Evolutionary conservation across 2,113 vertebrate species (phyloP), one percentile per base, ranked within the genome.

Genomic region (Todiramphus chloris): DNA sequence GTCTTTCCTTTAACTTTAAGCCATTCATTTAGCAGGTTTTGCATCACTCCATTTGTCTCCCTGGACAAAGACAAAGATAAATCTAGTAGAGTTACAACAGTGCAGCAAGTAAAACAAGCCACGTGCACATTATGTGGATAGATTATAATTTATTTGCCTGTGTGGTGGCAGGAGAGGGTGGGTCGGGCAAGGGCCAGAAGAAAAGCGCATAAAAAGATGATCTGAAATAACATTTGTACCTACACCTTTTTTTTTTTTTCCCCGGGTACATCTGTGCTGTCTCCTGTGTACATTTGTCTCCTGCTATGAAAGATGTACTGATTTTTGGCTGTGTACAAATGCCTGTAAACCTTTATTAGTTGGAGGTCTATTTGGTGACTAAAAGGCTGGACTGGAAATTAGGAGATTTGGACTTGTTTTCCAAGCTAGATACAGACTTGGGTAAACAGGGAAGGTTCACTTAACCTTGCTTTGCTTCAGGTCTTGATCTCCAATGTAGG

Each of bases 91-190:
- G 58, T 27, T 64, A 23, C 4, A 33, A 3, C 27, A 62, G 39
- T 27, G n/a, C 66, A 66, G 73, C 58, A 11, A 69, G 83, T 16
- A 31, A 33, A 86, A 68, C 30, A 15, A 64, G 44, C 69, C 76
- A 24, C 0, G 0, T 48, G 53, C 60, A 13, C 2, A 0, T 53
- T 16, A 17, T 51, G 60, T 46, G 63, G 37, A 15, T n/a, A 48
- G 46, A 50, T 51, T 31, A 55, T 41, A 55, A 87, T 84, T 84
- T 81, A 87, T 84, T 69, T 80, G 58, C 74, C n/a, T 1, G 1
- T 43, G 37, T 72, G 83, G 33, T 92, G 60, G 46, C 43, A 91
- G 60, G 37, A 91, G 67, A 88, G 75, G 44, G 46, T 79, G 46
- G 23, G 21, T 62, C 10, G 4, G 35, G 33, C 8, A 89, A 84